Evolutionary conservation across 1,140 invertebrate species (phyloP), one percentile per base, ranked within the genome.

Genomic region (Saccostrea cuccullata): DNA sequence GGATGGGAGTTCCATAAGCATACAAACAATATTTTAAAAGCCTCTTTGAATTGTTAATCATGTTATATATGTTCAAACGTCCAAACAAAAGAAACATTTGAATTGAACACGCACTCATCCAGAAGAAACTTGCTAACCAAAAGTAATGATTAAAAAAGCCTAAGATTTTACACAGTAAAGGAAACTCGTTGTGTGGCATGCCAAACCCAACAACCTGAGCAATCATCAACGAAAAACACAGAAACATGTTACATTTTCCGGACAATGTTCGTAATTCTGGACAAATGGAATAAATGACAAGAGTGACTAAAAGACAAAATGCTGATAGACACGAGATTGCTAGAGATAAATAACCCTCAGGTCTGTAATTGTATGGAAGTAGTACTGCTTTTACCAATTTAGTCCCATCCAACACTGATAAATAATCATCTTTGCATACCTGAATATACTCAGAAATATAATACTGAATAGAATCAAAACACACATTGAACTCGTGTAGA

Each of bases 81-180:
- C n/a, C n/a, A n/a, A n/a, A n/a, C n/a, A n/a, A n/a, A n/a, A n/a
- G n/a, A n/a, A n/a, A n/a, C n/a, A 86, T 87, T 56, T 89, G 89
- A 26, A 85, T 12, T 47, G 86, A 77, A 82, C 89, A 89, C 17
- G 87, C 83, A 36, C 55, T 87, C 89, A 87, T 85, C 67, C 86
- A 85, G 26, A 55, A 73, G 55, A 89, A 73, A 60, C 77, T 84
- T 40, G 58, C 47, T 23, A 89, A 64, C 67, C 82, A 84, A 36
- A 83, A 84, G 47, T 77, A 89, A 64, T 89, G 89, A 11, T 82
- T 87, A 4, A 84, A 47, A 17, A 89, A 82, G 12, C 86, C 89
- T 47, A 87, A 55, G 1, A 73, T 55, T 70, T 55, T 40, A 70
- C 89, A 89, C 26, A 85, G 40, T n/a, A 64, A 56, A 8, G 17